Conservation (phyloP, 2,797 vertebrate species). For the Cyprinodon diabolis region DNA sequence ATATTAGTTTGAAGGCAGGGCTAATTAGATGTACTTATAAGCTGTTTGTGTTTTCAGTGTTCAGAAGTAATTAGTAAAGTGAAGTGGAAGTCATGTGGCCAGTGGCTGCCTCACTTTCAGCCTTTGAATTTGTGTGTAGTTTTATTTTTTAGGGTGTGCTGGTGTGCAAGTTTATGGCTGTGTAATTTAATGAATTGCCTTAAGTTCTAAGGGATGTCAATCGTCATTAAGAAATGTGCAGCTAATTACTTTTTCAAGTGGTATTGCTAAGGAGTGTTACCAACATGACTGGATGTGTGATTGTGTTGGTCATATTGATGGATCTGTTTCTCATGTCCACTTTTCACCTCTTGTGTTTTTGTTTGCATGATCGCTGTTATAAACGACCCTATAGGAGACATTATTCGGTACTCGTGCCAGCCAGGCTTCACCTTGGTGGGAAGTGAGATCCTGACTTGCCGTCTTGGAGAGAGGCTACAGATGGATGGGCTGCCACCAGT, state of each 20-base stretch:
- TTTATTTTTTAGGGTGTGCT: conserved; percentile 15
- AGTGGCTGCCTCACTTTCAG: conserved; percentile 37
- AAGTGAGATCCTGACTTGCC: conserved; percentile 94
- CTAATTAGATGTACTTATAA: conserved; percentile 52
- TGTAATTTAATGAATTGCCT: conserved; percentile 58
- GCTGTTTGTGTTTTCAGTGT: conserved; percentile 50
- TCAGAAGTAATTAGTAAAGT: conserved; percentile 54
- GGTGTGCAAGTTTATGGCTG: conserved; percentile 24
- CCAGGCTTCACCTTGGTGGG: conserved; percentile 96
- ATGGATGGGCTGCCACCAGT: conserved; percentile 93
- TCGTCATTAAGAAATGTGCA: conserved; percentile 68
- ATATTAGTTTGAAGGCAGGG: conserved; percentile 36
- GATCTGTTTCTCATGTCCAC: conserved; percentile 30
- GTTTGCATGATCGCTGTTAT: conserved; percentile 43
- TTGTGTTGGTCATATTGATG: conserved; percentile 20
- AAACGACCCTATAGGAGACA: conserved; percentile 87
- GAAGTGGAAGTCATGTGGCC: conserved; percentile 50
- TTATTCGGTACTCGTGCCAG: conserved; percentile 94
- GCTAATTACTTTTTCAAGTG: conserved; percentile 59
- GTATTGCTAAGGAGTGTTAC: conserved; percentile 28
- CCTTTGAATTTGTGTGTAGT: conserved; percentile 35
- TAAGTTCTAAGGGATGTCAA: conserved; percentile 50
- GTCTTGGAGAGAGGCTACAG: conserved; percentile 92
- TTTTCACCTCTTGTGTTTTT: conserved; percentile 22
- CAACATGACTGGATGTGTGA: conserved; percentile 20